Percentiles rank a stretch among this genome's conserved stretches.
These are phyloP conservation scores for Ciona savignyi DNA, from an alignment of 23 tunicate genomes.

Conservation along the genomic window DNA sequence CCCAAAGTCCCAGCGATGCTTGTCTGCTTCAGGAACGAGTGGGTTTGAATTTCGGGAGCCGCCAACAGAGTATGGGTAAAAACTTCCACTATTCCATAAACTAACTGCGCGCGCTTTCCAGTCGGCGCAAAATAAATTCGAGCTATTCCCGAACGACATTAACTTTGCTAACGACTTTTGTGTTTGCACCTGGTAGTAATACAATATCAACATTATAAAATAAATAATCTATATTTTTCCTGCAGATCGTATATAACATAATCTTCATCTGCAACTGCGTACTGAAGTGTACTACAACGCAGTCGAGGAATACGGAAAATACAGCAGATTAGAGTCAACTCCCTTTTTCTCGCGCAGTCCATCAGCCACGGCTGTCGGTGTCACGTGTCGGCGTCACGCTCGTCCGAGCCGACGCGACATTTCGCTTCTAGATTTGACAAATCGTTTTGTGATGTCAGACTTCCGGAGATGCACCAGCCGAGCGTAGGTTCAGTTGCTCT, in stretches of 20 bases:
- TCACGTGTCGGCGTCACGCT: background rate
- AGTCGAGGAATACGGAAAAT: too few species aligned
- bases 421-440: background rate
- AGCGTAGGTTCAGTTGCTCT: too few species aligned
- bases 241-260: too few species aligned
- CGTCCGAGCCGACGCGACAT: constrained; percentile 1
- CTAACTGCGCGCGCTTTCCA: background rate
- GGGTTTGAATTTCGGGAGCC: background rate
- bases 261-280: background rate
- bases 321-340: too few species aligned
- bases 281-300: background rate
- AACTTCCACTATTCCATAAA: background rate
- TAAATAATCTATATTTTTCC: too few species aligned
- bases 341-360: background rate
- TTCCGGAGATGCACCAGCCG: constrained; percentile 2
- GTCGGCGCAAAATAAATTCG: background rate
- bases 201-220: background rate
- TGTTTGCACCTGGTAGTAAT: too few species aligned
- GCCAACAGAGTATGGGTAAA: background rate
- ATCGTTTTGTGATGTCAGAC: background rate
- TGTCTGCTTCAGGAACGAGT: too few species aligned
- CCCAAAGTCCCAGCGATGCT: background rate
- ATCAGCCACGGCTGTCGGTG: background rate
- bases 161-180: too few species aligned
- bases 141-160: background rate